phyloP scores from a whole-genome alignment of 2,888 invertebrate genomes.

The Rhopalosiphum nymphaeae region DNA sequence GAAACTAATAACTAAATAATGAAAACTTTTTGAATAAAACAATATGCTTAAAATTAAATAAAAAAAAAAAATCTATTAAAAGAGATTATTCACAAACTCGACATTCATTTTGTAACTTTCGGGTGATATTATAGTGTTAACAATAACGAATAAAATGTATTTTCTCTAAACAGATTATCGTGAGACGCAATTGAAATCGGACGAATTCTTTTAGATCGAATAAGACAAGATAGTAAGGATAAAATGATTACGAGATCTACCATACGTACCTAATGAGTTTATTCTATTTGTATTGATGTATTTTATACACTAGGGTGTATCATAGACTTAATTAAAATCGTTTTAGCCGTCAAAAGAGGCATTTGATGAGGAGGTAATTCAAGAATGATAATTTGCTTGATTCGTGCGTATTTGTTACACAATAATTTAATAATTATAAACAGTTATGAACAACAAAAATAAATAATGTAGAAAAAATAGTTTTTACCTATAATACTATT shows the following conservation, averaged over 20 bases:
- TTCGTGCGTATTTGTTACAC: neutral
- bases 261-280: neutral
- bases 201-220: neutral
- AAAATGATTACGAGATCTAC: conserved; percentile 10
- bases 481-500: neutral
- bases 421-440: neutral
- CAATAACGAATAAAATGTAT: neutral
- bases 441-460: neutral
- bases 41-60: neutral
- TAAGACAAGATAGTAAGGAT: neutral
- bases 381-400: neutral
- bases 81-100: neutral
- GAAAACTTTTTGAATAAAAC: neutral
- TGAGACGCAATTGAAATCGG: neutral
- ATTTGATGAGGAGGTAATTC: neutral
- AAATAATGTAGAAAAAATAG: neutral
- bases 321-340: neutral
- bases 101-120: neutral
- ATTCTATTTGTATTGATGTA: neutral
- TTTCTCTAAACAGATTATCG: neutral
- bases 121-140: neutral
- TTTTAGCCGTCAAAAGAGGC: neutral
- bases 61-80: neutral
- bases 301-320: neutral
- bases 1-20: neutral